These are phyloP conservation scores for Melanchra persicariae DNA, from an alignment of 2,888 invertebrate genomes.

Conservation along the genomic window DNA sequence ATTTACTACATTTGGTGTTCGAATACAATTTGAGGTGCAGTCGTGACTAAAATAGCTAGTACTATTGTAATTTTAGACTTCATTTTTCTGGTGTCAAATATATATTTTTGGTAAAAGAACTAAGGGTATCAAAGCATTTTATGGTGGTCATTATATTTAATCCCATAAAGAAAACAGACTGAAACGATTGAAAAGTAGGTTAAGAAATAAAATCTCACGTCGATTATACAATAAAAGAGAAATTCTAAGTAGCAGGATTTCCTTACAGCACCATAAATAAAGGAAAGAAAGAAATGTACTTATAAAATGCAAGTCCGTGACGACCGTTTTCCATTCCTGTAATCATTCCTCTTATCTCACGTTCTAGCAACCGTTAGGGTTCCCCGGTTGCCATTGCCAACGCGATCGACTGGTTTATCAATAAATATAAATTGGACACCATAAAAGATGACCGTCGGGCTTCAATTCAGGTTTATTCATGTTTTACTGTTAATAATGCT, in stretches of 20 bases:
- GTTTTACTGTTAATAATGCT: constrained; percentile 62
- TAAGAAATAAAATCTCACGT: neutral
- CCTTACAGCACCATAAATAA: constrained; percentile 28
- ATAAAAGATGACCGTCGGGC: constrained; percentile 55
- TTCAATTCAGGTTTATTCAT: constrained; percentile 63
- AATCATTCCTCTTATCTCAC: constrained; percentile 54
- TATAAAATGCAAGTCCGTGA: constrained; percentile 55
- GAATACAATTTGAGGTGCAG: too few species aligned
- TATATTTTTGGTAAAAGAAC: too few species aligned
- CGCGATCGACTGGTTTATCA: constrained; percentile 52
- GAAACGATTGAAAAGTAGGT: neutral
- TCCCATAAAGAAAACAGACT: neutral
- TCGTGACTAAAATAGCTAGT: too few species aligned
- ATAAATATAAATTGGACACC: constrained; percentile 62
- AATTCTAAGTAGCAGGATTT: constrained; percentile 19
- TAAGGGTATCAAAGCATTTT: too few species aligned
- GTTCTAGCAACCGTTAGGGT: constrained; percentile 53
- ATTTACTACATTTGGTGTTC: too few species aligned
- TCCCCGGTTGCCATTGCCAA: constrained; percentile 31
- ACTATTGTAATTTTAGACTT: too few species aligned
- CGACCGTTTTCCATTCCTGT: constrained; percentile 43
- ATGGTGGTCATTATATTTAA: too few species aligned
- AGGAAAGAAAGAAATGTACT: constrained; percentile 32
- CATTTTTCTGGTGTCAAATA: too few species aligned
- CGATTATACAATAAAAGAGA: constrained; percentile 32